A percentile compares a stretch with the other conserved stretches of the same genome.
Evolutionary conservation across 2,113 vertebrate genomes (phyloP).

Genomic region (Tachysurus fulvidraco): DNA sequence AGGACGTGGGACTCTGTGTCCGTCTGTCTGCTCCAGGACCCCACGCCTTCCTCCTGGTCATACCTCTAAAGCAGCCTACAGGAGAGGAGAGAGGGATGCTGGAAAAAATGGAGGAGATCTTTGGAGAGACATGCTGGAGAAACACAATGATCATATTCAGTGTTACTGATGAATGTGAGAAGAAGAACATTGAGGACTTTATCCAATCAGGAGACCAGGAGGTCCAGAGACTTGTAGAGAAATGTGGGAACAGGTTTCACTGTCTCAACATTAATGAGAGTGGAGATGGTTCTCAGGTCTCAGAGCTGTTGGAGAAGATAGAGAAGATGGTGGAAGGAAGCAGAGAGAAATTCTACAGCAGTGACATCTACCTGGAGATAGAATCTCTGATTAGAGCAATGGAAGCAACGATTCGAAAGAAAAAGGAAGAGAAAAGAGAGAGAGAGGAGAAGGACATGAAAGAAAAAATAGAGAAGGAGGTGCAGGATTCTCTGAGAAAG

Average conservation of each 20-base stretch:
- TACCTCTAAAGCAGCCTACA: conserved; percentile 28
- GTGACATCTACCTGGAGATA: no score
- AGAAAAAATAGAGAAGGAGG: background rate
- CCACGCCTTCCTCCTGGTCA: conserved; percentile 10
- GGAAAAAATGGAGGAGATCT: background rate
- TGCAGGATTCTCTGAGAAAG: background rate
- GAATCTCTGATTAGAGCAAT: no score
- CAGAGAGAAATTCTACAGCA: no score
- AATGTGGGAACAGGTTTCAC: no score
- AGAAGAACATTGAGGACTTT: background rate
- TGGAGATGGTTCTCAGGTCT: no score
- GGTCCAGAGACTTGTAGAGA: background rate
- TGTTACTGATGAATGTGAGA: conserved; percentile 3
- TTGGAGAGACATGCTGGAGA: background rate
- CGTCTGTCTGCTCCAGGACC: no score
- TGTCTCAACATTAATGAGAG: no score
- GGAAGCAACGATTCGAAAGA: background rate
- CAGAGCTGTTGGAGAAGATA: no score
- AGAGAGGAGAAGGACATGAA: background rate
- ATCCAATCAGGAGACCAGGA: background rate
- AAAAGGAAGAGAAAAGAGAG: background rate
- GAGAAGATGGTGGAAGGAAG: no score
- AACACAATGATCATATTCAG: conserved; percentile 10
- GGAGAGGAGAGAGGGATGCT: conserved; percentile 13
- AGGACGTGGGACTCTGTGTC: conserved; percentile 22